Evolutionary conservation across 2,888 invertebrate species (phyloP).

Genomic region (Pollenia griseotomentosa): DNA sequence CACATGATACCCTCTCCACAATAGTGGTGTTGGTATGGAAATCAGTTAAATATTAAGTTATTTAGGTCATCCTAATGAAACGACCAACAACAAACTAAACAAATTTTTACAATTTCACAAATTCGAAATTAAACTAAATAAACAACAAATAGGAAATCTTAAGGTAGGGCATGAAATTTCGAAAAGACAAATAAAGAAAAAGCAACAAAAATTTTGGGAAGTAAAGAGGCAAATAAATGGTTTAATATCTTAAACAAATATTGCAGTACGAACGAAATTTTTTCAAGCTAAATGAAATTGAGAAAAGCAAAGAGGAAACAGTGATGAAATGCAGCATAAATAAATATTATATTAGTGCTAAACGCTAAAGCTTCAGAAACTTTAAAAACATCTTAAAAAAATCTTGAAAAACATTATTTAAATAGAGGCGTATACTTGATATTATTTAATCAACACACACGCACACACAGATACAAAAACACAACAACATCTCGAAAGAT

Average conservation of each 20-base stretch:
- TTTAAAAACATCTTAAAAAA: neutral
- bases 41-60: constrained; percentile 26
- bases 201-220: constrained; percentile 30
- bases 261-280: neutral
- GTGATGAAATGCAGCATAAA: constrained; percentile 35
- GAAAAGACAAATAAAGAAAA: constrained; percentile 11
- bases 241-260: constrained; percentile 36
- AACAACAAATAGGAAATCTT: constrained; percentile 25
- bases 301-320: constrained; percentile 7
- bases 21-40: neutral
- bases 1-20: no score
- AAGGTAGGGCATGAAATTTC: constrained; percentile 68
- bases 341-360: neutral
- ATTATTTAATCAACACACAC: constrained; percentile 58
- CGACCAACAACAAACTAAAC: constrained; percentile 2
- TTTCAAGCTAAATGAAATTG: constrained; percentile 26
- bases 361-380: constrained; percentile 9
- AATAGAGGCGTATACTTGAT: constrained; percentile 65
- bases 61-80: constrained; percentile 58
- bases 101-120: constrained; percentile 68
- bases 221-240: constrained; percentile 21
- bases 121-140: constrained; percentile 38
- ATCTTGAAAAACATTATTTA: neutral
- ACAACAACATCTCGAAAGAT: constrained; percentile 3
- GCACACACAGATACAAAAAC: neutral